Conservation (phyloP, 2,113 vertebrate species). For the Prietella phreatophila region DNA sequence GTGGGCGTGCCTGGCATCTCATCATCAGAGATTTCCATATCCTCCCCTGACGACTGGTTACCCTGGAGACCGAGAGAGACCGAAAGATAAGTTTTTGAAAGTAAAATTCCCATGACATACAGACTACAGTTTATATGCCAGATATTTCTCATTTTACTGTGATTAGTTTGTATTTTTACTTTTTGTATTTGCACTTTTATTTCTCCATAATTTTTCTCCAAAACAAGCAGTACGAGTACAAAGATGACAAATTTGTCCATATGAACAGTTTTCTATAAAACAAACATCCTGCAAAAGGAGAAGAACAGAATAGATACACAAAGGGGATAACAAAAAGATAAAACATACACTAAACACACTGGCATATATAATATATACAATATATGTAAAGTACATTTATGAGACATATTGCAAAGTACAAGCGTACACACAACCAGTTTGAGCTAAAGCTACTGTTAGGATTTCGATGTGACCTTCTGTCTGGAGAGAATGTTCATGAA, state of each 20-base stretch:
- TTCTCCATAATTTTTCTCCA: neutral
- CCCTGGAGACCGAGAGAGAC: constrained; percentile 66
- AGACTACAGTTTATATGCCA: neutral
- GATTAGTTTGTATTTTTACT: neutral
- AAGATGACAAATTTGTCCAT: neutral
- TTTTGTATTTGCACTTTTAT: neutral
- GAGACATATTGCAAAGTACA: neutral
- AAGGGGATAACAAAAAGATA: neutral
- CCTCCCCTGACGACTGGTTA: constrained; percentile 92
- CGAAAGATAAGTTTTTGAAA: neutral
- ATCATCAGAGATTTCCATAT: constrained; percentile 98
- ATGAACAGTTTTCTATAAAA: neutral
- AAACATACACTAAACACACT: neutral
- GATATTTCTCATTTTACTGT: neutral
- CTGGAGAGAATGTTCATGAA: too few relatives aligned
- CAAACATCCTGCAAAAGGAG: neutral
- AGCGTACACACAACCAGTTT: neutral
- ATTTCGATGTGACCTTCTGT: neutral
- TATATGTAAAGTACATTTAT: neutral
- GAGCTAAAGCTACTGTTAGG: neutral
- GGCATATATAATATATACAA: neutral
- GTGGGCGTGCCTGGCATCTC: constrained; percentile 88
- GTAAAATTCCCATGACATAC: neutral
- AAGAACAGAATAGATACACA: neutral
- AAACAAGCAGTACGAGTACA: neutral